phyloP scores from a whole-genome alignment of 2,888 invertebrate genomes.

The Xestia sexstrigata region DNA sequence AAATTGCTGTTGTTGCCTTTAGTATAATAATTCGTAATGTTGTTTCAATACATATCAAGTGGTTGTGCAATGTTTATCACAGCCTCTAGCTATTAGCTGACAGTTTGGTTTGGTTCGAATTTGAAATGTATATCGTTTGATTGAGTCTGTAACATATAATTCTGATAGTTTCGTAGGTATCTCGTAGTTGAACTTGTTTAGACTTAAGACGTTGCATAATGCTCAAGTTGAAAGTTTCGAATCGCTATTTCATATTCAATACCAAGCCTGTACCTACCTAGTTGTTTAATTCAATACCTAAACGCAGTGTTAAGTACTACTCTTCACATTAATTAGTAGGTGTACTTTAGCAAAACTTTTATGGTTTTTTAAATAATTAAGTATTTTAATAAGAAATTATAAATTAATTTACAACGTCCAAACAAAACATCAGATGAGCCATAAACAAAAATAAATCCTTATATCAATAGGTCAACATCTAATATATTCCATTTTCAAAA shows the following conservation, averaged over 20 bases:
- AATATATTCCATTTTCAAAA: slow-evolving; percentile 64
- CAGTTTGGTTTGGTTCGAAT: slow-evolving; percentile 19
- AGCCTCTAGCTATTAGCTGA: slow-evolving; percentile 25
- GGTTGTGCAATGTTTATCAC: slow-evolving; percentile 45
- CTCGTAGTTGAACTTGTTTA: slow-evolving; percentile 22
- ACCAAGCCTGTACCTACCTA: background rate
- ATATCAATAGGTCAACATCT: slow-evolving; percentile 51
- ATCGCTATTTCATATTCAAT: background rate
- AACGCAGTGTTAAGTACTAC: background rate
- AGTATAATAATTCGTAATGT: slow-evolving; percentile 52
- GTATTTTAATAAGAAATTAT: too few relatives aligned
- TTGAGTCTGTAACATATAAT: slow-evolving; percentile 5
- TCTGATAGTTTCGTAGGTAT: slow-evolving; percentile 3
- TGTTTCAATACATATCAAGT: slow-evolving; percentile 52
- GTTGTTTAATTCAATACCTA: background rate
- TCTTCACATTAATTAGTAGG: background rate
- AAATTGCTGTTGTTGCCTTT: slow-evolving; percentile 54
- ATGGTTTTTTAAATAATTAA: background rate
- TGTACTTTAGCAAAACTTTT: background rate
- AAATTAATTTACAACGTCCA: background rate
- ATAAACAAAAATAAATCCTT: slow-evolving; percentile 45
- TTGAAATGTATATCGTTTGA: slow-evolving; percentile 9
- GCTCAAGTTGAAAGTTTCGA: background rate
- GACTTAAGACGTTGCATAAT: too few relatives aligned
- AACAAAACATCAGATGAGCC: slow-evolving; percentile 35